These are phyloP conservation scores for Lepidurus apus DNA, from an alignment of 1,140 invertebrate genomes.

Conservation along the genomic window DNA sequence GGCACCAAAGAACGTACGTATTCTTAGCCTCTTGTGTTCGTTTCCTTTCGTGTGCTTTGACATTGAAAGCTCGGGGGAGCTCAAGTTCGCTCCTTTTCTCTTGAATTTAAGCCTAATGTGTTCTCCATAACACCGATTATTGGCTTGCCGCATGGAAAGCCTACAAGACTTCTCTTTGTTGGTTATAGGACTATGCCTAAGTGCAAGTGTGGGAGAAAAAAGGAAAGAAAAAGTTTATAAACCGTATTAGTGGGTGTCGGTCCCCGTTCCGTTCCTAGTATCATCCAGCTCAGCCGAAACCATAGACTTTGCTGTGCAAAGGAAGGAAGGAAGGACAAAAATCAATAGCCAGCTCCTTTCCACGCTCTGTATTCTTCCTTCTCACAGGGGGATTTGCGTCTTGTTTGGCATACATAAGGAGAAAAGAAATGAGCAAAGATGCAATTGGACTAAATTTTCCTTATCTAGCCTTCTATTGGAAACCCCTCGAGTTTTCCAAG, in stretches of 20 bases:
- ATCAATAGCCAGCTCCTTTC: conserved; percentile 4
- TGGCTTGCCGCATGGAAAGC: too few species aligned
- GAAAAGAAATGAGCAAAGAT: too few species aligned
- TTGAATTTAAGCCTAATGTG: too few species aligned
- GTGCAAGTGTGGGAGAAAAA: too few species aligned
- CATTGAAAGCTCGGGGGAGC: neutral
- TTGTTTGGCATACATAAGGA: too few species aligned
- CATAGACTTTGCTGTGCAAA: neutral
- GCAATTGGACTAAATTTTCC: too few species aligned
- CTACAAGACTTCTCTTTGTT: too few species aligned
- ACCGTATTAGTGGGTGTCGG: neutral
- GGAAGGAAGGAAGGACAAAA: neutral
- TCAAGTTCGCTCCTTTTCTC: neutral
- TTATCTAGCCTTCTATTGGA: too few species aligned
- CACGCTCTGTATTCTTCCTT: neutral
- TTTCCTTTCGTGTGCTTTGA: neutral
- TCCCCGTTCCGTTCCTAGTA: neutral
- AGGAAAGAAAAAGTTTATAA: neutral
- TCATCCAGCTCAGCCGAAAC: neutral
- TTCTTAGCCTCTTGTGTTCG: neutral
- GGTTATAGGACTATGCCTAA: too few species aligned
- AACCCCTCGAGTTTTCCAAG: neutral
- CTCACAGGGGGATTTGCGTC: too few species aligned
- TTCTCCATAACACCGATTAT: too few species aligned
- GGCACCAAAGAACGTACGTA: conserved; percentile 33